These are phyloP conservation scores for Andricus quercusramuli DNA, from an alignment of 2,888 invertebrate species.

Conservation along the genomic window DNA sequence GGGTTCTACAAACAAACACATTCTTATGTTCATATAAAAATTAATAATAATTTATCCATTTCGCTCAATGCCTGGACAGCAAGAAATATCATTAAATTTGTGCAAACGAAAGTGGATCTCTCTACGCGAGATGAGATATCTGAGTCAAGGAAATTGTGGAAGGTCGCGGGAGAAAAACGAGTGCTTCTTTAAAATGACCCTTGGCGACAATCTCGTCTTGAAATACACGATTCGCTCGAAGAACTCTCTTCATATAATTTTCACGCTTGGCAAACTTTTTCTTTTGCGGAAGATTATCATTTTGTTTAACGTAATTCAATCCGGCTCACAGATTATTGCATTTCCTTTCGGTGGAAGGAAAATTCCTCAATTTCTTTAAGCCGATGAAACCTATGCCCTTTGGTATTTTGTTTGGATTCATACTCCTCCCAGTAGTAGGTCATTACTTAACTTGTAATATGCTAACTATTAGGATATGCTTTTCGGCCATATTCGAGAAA, in stretches of 20 bases:
- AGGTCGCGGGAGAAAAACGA: slow-evolving; percentile 14
- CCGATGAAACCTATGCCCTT: too few species aligned
- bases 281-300: slow-evolving; percentile 23
- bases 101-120: neutral
- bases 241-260: slow-evolving; percentile 28
- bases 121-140: neutral
- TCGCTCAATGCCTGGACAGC: neutral
- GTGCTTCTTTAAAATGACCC: slow-evolving; percentile 23
- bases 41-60: neutral
- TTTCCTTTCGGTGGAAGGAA: neutral
- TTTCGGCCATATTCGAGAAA: too few species aligned
- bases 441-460: too few species aligned
- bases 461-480: too few species aligned
- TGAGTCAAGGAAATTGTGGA: neutral
- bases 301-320: neutral
- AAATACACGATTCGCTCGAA: slow-evolving; percentile 26
- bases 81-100: neutral
- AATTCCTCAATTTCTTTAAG: neutral
- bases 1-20: slow-evolving; percentile 73
- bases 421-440: too few species aligned
- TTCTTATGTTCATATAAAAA: neutral
- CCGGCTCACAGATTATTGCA: neutral
- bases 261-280: slow-evolving; percentile 20
- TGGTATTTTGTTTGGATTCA: too few species aligned
- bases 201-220: slow-evolving; percentile 20